Evolutionary conservation across 1,140 invertebrate species (phyloP), one percentile per base, ranked within the genome.

Genomic region (Ceratina australensis): DNA sequence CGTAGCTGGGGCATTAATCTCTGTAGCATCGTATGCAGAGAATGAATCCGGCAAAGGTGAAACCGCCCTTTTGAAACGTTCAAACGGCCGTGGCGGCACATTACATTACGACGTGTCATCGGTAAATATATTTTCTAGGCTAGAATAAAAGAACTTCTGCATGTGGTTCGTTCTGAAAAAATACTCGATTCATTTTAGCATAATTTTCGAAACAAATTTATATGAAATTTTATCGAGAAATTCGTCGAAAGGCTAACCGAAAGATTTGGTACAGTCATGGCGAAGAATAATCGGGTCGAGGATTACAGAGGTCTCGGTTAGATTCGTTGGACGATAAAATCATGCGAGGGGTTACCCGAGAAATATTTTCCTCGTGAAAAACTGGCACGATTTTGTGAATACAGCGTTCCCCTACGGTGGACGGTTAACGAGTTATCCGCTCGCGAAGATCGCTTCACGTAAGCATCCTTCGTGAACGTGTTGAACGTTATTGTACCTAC

Each of bases 21-120:
- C 52, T 33, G 13, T 28, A 22, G 1, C 20, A 24, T 33, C 24
- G 18, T n/a, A 15, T 47, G 54, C 54, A 18, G 59, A 4, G 24
- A 54, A 56, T 82, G 69, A 72, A 74, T 69, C 24, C 71, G 72
- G 67, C 12, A 76, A 78, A 59, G 75, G 61, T 74, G 42, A n/a
- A 50, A 64, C 63, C 59, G 83, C 87, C 84, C 88, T 89, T 56
- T 88, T 86, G 79, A 74, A 80, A 50, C 69, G 79, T 91, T 91
- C 84, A 89, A 91, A 91, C 79, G 83, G 67, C 73, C 80, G 88
- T 85, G 88, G 88, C 88, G 88, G 89, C 78, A 42, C 33, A 88
- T 85, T 77, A 71, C 57, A 15, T 80, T 80, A 49, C 78, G 28
- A 77, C 28, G 52, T 72, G 57, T 69, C 71, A 59, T 59, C 56